Base-by-base conservation (phyloP, 2,797 vertebrate genomes). In the Sebastes diploproa region DNA sequence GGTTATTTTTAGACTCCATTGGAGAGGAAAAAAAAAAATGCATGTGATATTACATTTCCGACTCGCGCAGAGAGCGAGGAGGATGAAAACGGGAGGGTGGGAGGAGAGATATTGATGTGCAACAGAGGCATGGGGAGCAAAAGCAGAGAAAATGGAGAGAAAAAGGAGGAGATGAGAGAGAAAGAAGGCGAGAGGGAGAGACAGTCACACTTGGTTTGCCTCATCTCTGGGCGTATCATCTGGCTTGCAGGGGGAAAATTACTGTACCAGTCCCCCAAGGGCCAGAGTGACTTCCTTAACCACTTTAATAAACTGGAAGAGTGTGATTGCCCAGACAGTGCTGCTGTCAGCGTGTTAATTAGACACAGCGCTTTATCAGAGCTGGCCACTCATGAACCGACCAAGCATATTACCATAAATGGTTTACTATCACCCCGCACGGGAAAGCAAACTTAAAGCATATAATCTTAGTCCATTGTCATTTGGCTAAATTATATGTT, bases 331-430 rank as follows among this genome's bases (percentile, higher is more conserved):
- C 93, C 91, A 92, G 94, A 92, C 93, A 94, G 90, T 88, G 89
- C 88, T 87, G 91, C 94, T 94, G 94, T 94, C 94, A 93, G 89
- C 74, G 87, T 94, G 93, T 94, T 96, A 95, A 96, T 96, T 95
- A 95, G 94, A 94, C 92, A 94, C 91, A 86, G 84, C 80, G 91
- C 92, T 95, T 95, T 94, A 95, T 95, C 93, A 92, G 91, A 93
- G 93, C 92, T 80, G 91, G 91, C 90, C 94, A 93, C 92, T 95
- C 93, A 84, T 78, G 81, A 91, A 86, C 83, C 81, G 30, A 78
- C 88, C 89, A 67, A 85, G 82, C 82, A 83, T 73, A 92, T 92
- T 90, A 91, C 34, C 89, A 87, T 88, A 89, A 90, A 91, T 72
- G 85, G 74, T 89, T 88, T 89, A 88, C 90, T 88, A 91, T 90